These are phyloP conservation scores for Oryzias curvinotus DNA, from an alignment of 2,113 vertebrate genomes.

Conservation along the genomic window DNA sequence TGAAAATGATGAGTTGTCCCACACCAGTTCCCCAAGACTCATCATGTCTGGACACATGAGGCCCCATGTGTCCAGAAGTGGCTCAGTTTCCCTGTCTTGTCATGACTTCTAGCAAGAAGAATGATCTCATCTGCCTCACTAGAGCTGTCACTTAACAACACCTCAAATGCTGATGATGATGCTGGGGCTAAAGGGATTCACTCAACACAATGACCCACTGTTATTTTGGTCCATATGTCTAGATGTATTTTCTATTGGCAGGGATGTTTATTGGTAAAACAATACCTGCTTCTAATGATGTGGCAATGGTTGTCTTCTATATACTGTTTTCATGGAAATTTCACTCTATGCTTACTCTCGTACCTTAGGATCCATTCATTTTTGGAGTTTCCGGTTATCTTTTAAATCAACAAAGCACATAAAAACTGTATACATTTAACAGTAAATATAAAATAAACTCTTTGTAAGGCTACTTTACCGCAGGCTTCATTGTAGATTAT, in stretches of 20 bases:
- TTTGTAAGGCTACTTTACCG: too few species aligned
- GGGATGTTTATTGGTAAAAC: conserved; percentile 8
- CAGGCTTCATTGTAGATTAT: too few species aligned
- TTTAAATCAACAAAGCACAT: too few species aligned
- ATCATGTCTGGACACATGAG: background rate
- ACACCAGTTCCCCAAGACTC: conserved; percentile 6
- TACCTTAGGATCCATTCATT: background rate
- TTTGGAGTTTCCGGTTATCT: too few species aligned
- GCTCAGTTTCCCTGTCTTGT: conserved; percentile 4
- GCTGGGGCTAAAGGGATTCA: conserved; percentile 41
- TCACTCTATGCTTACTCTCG: too few species aligned
- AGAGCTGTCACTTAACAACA: conserved; percentile 43
- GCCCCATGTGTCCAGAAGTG: background rate
- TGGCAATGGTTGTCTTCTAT: background rate
- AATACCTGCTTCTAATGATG: conserved; percentile 34
- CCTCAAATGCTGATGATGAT: conserved; percentile 37
- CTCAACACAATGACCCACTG: conserved; percentile 24
- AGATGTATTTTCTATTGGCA: conserved; percentile 14
- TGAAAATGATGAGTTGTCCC: conserved; percentile 3
- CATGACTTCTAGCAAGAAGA: conserved; percentile 1
- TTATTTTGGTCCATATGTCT: conserved; percentile 21
- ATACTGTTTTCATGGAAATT: background rate
- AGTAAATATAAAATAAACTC: too few species aligned
- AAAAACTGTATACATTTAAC: too few species aligned
- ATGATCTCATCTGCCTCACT: conserved; percentile 36